Evolutionary conservation across 2,888 invertebrate genomes (phyloP), one percentile per base, ranked within the genome.

Genomic region (Omphaloscelis lunosa): DNA sequence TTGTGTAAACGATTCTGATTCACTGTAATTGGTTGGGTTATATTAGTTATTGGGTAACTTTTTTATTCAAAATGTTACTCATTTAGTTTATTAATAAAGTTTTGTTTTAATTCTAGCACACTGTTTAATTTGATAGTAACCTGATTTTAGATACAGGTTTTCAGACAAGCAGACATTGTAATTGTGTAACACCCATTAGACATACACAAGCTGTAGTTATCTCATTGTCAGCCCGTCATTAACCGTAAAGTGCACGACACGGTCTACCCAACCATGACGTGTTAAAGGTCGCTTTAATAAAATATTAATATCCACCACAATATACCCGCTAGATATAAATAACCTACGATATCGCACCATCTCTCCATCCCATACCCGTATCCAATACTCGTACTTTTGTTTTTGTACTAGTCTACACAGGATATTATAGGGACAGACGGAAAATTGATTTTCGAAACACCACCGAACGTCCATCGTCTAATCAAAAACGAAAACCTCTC

Each of bases 281-380:
- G 74, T 56, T 77, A 82, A 83, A 85, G 77, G 83, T 85, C 62
- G 56, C 68, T 69, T 74, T 72, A 80, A 82, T 85, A 74, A 77
- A 85, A 80, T 83, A 82, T 85, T 80, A 82, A 80, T 86, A 84
- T 73, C 75, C 45, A 34, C 65, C 65, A 79, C 72, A 59, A 27
- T 76, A 69, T 72, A 59, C 68, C 74, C 29, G 61, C 59, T 29
- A 8, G 48, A 53, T 69, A 72, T 66, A 82, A 70, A 76, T 82
- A 83, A 59, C 48, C 27, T 39, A 70, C 48, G 53, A 70, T 58
- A 63, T 51, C 70, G 11, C 39, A 53, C 39, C 65, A 58, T 72
- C 56, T 48, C 27, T 27, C 39, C 61, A 58, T 72, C 69, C 61
- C 23, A 48, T 58, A 66, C 63, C 29, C n/a, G n/a, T n/a, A n/a